Percentiles rank a stretch among this genome's conserved stretches.
phyloP scores from a whole-genome alignment of 2,888 invertebrate species.

The Dioctria linearis region DNA sequence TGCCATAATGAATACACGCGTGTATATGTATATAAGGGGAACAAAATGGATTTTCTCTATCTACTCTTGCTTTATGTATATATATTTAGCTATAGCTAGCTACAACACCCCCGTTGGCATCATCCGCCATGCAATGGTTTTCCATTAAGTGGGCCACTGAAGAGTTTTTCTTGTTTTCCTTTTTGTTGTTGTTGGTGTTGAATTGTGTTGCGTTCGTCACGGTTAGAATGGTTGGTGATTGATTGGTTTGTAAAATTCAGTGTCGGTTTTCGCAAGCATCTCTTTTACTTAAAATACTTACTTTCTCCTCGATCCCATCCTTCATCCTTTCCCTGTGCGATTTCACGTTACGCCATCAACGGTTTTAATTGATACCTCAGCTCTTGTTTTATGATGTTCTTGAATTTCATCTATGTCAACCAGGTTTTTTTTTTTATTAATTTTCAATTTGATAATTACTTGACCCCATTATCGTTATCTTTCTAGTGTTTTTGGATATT shows the following conservation, averaged over 20 bases:
- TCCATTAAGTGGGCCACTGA: slow-evolving; percentile 50
- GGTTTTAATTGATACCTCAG: slow-evolving; percentile 20
- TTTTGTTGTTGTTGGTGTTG: background rate
- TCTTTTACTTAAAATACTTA: slow-evolving; percentile 39
- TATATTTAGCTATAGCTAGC: no score
- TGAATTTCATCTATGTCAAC: slow-evolving; percentile 23
- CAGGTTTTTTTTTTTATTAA: slow-evolving; percentile 12
- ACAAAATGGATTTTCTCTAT: slow-evolving; percentile 31
- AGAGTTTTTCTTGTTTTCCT: slow-evolving; percentile 26
- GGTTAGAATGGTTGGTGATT: slow-evolving; percentile 46
- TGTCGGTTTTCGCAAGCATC: slow-evolving; percentile 41
- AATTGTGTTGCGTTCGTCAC: slow-evolving; percentile 35
- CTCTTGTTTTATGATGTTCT: slow-evolving; percentile 43
- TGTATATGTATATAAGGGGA: slow-evolving; percentile 1
- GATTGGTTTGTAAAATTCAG: slow-evolving; percentile 42
- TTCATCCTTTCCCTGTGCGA: no score
- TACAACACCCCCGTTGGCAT: slow-evolving; percentile 2
- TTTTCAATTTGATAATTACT: slow-evolving; percentile 15
- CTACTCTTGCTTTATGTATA: no score
- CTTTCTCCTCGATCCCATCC: background rate
- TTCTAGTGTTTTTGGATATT: no score
- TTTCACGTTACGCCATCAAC: no score
- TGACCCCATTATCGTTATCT: background rate
- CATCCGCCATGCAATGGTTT: slow-evolving; percentile 38
- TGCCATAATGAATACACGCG: slow-evolving; percentile 34